These are phyloP conservation scores for Paradoxurus hermaphroditus DNA, from an alignment of 2,113 vertebrate species.

Conservation along the genomic window DNA sequence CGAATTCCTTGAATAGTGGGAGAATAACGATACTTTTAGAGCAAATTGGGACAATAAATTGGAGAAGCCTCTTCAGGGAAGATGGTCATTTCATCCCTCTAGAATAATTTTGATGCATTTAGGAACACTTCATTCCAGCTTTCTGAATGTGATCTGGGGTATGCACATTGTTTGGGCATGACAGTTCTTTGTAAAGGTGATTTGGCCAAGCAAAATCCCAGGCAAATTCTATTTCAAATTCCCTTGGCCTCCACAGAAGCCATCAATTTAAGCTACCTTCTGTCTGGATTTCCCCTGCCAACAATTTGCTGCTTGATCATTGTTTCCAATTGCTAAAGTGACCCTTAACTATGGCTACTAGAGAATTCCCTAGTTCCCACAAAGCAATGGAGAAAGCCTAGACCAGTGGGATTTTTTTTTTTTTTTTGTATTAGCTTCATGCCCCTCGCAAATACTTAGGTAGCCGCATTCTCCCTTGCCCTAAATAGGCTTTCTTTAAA, in stretches of 20 bases:
- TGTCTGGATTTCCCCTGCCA: slow-evolving; percentile 67
- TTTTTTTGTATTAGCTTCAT: background rate
- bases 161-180: background rate
- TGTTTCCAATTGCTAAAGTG: slow-evolving; percentile 72
- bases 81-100: background rate
- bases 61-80: background rate
- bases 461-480: background rate
- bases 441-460: background rate
- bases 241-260: slow-evolving; percentile 8
- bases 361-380: slow-evolving; percentile 26
- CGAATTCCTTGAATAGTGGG: background rate
- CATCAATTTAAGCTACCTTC: slow-evolving; percentile 67
- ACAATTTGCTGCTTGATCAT: slow-evolving; percentile 66
- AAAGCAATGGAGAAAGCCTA: slow-evolving; percentile 36
- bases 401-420: background rate
- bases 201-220: slow-evolving; percentile 18
- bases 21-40: background rate
- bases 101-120: background rate
- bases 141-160: background rate
- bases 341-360: slow-evolving; percentile 53
- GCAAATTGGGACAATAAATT: background rate
- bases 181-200: background rate
- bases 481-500: background rate
- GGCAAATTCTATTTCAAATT: slow-evolving; percentile 46
- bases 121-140: background rate